phyloP scores from a whole-genome alignment of 2,888 invertebrate species.

The Disparrhopalites patrizii region DNA sequence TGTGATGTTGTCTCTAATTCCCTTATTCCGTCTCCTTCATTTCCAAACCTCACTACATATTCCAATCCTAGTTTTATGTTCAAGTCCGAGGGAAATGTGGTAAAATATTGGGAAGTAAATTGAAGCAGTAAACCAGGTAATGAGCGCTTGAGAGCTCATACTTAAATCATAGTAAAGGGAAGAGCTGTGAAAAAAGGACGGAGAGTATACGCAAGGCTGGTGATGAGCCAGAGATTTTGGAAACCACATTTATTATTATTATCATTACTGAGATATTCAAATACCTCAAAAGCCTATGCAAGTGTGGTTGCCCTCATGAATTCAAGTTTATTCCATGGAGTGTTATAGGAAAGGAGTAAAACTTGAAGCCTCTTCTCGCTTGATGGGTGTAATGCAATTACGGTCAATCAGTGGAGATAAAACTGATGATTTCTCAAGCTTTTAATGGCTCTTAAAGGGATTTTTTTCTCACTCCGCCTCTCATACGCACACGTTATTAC shows the following conservation, averaged over 20 bases:
- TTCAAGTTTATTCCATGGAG: too few relatives aligned
- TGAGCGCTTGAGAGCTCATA: slow-evolving; percentile 1
- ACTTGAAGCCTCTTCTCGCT: background rate
- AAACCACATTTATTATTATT: background rate
- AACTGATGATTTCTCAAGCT: slow-evolving; percentile 18
- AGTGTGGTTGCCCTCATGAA: slow-evolving; percentile 15
- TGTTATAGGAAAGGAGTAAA: too few relatives aligned
- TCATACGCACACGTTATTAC: too few relatives aligned
- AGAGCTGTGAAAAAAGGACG: background rate
- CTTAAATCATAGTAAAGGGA: too few relatives aligned
- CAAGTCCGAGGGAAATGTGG: background rate
- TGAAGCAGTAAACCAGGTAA: slow-evolving; percentile 25
- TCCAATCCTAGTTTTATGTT: slow-evolving; percentile 1
- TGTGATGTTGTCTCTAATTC: too few relatives aligned
- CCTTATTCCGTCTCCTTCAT: too few relatives aligned
- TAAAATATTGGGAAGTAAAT: slow-evolving; percentile 12
- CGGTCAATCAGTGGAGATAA: slow-evolving; percentile 12
- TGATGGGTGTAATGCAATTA: slow-evolving; percentile 13
- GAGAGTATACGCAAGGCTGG: background rate
- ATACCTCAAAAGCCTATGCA: too few relatives aligned
- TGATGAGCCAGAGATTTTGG: background rate
- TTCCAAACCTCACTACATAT: too few relatives aligned
- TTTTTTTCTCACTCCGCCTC: too few relatives aligned
- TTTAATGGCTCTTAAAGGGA: slow-evolving; percentile 13
- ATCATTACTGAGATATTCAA: too few relatives aligned